A percentile compares a stretch with the other conserved stretches of the same genome.
These are phyloP conservation scores for Peromyscus nudipes DNA, from an alignment of 2,797 vertebrate species.

Conservation along the genomic window DNA sequence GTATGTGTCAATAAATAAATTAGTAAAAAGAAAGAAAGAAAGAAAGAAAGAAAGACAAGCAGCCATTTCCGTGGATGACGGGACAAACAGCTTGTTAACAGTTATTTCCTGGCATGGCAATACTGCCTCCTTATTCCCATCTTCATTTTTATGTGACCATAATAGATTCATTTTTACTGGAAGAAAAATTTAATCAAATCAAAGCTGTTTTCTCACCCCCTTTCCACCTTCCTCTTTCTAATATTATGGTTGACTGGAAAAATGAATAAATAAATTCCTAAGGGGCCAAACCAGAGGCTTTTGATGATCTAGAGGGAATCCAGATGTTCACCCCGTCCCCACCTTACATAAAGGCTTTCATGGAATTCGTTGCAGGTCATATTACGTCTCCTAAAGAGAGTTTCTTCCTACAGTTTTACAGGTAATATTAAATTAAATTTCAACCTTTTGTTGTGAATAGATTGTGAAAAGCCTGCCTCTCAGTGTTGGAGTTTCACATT, in stretches of 20 bases:
- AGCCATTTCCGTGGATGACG: background rate
- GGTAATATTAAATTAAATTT: slow-evolving; percentile 73
- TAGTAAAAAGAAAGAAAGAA: fast-evolving
- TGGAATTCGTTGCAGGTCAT: slow-evolving; percentile 68
- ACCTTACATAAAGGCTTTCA: slow-evolving; percentile 58
- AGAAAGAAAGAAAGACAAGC: background rate
- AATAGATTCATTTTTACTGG: slow-evolving; percentile 56
- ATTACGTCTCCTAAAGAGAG: slow-evolving; percentile 68
- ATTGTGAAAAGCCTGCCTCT: slow-evolving; percentile 32
- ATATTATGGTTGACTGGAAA: slow-evolving; percentile 76
- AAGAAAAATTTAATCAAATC: slow-evolving; percentile 68
- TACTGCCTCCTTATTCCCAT: background rate
- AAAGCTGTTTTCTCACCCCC: slow-evolving; percentile 66
- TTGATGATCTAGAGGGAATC: slow-evolving; percentile 79
- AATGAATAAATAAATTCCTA: slow-evolving; percentile 79
- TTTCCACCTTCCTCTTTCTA: slow-evolving; percentile 60
- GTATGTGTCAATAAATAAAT: background rate
- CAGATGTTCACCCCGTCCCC: slow-evolving; percentile 75
- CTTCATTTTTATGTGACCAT: slow-evolving; percentile 56
- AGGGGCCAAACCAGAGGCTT: slow-evolving; percentile 58
- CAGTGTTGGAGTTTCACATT: background rate
- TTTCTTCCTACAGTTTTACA: slow-evolving; percentile 66
- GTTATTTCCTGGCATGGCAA: background rate
- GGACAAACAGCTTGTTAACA: slow-evolving; percentile 40
- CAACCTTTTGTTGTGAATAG: slow-evolving; percentile 57